phyloP scores from a whole-genome alignment of 2,888 invertebrate species.

The Marronus borbonicus region DNA sequence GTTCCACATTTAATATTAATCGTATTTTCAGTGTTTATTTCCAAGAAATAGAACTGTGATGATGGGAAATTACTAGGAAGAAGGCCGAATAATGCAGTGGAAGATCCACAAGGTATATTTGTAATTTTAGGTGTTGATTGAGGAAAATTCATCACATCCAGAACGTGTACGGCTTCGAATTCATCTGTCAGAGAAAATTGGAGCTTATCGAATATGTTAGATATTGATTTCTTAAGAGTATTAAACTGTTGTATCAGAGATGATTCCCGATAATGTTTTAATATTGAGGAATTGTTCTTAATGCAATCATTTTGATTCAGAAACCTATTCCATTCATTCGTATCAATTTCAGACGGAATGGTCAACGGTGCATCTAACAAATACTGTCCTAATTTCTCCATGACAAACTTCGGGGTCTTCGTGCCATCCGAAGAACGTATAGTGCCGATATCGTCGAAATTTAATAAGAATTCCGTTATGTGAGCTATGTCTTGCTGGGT shows the following conservation, averaged over 20 bases:
- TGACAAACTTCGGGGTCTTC: constrained; percentile 78
- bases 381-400: constrained; percentile 94
- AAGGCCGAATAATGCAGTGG: constrained; percentile 73
- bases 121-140: constrained; percentile 69
- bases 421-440: constrained; percentile 60
- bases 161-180: constrained; percentile 74
- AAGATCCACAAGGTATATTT: constrained; percentile 72
- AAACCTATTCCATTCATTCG: constrained; percentile 86
- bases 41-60: constrained; percentile 72
- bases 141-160: constrained; percentile 67
- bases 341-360: constrained; percentile 79
- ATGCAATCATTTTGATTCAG: constrained; percentile 83
- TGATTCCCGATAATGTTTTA: constrained; percentile 81
- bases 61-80: constrained; percentile 68
- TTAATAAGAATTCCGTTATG: constrained; percentile 91
- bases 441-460: constrained; percentile 78
- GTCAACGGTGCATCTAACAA: constrained; percentile 83
- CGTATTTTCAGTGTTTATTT: constrained; percentile 70
- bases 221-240: constrained; percentile 77
- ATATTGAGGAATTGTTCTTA: constrained; percentile 80
- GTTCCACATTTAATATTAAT: constrained; percentile 72
- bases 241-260: constrained; percentile 89
- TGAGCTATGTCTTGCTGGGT: constrained; percentile 91
- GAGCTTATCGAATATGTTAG: constrained; percentile 79
- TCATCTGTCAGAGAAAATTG: constrained; percentile 77